Evolutionary conservation across 2,113 vertebrate genomes (phyloP).

Genomic region (Rhabdomys dilectus): DNA sequence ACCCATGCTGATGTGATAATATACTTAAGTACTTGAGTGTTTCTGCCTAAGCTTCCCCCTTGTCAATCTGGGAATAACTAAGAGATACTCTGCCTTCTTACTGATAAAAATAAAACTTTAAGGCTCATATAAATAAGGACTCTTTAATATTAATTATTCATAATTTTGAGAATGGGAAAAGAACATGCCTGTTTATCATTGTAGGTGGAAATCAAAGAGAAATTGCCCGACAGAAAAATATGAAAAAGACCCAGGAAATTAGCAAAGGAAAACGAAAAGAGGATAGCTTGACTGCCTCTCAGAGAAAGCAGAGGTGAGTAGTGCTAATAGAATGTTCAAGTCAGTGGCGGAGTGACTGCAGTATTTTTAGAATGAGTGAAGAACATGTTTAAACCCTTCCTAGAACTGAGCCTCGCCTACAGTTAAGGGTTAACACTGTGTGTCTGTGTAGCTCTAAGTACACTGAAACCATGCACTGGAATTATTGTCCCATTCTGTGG

Average conservation of each 20-base stretch:
- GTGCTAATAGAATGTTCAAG: not conserved
- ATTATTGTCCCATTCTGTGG: not conserved
- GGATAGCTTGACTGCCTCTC: slow-evolving; percentile 87
- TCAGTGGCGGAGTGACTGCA: not conserved
- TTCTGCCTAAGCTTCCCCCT: slow-evolving; percentile 15
- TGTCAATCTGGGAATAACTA: not conserved
- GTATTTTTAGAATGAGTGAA: not conserved
- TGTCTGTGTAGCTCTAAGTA: not conserved
- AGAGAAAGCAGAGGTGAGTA: slow-evolving; percentile 88
- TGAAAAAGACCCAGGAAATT: slow-evolving; percentile 89
- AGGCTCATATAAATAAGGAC: not conserved
- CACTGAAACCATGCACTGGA: not conserved
- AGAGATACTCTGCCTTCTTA: not conserved
- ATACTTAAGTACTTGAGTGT: slow-evolving; percentile 24
- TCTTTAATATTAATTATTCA: not conserved
- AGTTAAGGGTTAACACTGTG: not conserved
- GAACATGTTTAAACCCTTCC: slow-evolving; percentile 10
- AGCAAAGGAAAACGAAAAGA: slow-evolving; percentile 90
- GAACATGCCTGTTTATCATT: slow-evolving; percentile 41
- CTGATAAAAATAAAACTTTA: slow-evolving; percentile 34
- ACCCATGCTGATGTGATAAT: slow-evolving; percentile 10
- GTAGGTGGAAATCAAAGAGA: slow-evolving; percentile 90
- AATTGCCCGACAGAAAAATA: slow-evolving; percentile 89
- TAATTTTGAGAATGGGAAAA: not conserved
- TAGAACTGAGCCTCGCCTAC: not conserved